Evolutionary conservation across 1,140 invertebrate genomes (phyloP).

Genomic region (Laupala kohalensis): DNA sequence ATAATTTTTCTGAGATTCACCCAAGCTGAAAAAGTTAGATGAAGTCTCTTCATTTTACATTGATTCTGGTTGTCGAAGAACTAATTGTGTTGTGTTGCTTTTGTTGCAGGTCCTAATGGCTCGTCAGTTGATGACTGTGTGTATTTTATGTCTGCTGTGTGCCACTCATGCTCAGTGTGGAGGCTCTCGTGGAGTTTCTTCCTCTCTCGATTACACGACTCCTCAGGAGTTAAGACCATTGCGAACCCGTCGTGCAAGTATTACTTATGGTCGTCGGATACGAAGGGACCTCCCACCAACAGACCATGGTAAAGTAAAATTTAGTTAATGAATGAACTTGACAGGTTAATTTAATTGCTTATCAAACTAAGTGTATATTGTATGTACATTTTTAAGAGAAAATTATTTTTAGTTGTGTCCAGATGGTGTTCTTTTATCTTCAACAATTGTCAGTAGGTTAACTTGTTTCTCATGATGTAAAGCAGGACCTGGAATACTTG

Average conservation of each 20-base stretch:
- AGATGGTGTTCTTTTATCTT: too few relatives aligned
- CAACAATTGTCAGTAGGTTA: too few relatives aligned
- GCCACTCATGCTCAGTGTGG: conserved; percentile 54
- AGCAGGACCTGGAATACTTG: too few relatives aligned
- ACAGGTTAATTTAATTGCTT: too few relatives aligned
- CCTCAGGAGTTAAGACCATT: background rate
- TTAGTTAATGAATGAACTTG: too few relatives aligned
- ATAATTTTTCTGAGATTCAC: too few relatives aligned
- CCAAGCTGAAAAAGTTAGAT: background rate
- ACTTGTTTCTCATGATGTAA: too few relatives aligned
- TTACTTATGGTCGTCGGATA: conserved; percentile 20
- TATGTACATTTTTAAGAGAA: too few relatives aligned
- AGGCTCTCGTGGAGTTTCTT: background rate
- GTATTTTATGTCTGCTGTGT: conserved; percentile 62
- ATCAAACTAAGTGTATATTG: too few relatives aligned
- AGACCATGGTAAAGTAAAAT: conserved; percentile 21
- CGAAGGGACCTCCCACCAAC: conserved; percentile 6
- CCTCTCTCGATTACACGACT: background rate
- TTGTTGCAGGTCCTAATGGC: conserved; percentile 26
- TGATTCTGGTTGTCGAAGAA: background rate
- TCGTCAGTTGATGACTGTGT: conserved; percentile 53
- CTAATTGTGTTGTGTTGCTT: background rate
- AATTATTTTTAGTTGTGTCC: too few relatives aligned
- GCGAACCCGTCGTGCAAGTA: conserved; percentile 16
- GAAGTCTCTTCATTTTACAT: background rate